phyloP scores from a whole-genome alignment of 2,888 invertebrate species.

The Athalia circularis region DNA sequence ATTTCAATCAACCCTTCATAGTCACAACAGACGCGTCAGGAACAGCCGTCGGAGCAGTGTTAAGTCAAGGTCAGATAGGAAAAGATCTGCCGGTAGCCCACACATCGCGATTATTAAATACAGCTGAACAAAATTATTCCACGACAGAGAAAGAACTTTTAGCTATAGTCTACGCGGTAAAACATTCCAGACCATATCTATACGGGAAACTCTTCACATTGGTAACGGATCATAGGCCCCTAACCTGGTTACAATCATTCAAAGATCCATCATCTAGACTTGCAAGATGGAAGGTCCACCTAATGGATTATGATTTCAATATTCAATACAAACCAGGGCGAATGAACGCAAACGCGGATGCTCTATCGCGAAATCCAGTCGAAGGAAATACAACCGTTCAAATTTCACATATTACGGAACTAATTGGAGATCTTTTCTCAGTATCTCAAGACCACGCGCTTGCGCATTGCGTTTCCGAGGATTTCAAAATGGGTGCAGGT shows the following conservation, averaged over 20 bases:
- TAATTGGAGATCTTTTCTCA: no score
- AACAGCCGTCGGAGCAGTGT: slow-evolving; percentile 45
- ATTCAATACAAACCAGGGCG: slow-evolving; percentile 43
- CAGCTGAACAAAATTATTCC: no score
- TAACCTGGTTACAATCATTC: slow-evolving; percentile 44
- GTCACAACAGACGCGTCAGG: slow-evolving; percentile 47
- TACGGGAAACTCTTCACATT: slow-evolving; percentile 50
- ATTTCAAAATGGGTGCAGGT: no score
- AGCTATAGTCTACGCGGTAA: slow-evolving; percentile 51
- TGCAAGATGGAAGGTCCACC: slow-evolving; percentile 44
- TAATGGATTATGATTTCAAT: slow-evolving; percentile 43
- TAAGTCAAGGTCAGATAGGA: slow-evolving; percentile 41
- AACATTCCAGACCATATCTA: slow-evolving; percentile 52
- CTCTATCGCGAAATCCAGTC: background rate
- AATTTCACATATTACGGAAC: background rate
- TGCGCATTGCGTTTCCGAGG: no score
- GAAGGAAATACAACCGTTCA: background rate
- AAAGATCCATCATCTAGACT: slow-evolving; percentile 44
- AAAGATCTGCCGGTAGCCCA: slow-evolving; percentile 51
- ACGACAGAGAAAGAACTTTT: slow-evolving; percentile 49
- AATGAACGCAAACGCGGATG: slow-evolving; percentile 38
- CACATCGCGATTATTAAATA: slow-evolving; percentile 49
- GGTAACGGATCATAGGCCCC: slow-evolving; percentile 50
- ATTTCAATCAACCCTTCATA: slow-evolving; percentile 42
- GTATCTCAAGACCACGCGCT: no score